These are phyloP conservation scores for Drosophila prolongata DNA, from an alignment of 2,888 invertebrate species.

Conservation along the genomic window DNA sequence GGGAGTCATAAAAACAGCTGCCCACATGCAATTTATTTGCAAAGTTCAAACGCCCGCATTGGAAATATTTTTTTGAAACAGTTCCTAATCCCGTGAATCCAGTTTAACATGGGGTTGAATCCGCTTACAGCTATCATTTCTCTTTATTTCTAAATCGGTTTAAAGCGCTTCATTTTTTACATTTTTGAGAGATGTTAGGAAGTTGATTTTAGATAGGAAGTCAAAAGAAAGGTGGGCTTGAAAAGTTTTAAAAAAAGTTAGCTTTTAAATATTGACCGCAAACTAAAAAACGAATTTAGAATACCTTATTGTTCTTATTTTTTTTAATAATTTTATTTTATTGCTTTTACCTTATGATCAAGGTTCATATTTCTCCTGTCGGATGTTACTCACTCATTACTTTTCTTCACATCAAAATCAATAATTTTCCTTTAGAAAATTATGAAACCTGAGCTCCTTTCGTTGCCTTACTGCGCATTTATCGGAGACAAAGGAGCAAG, in stretches of 20 bases:
- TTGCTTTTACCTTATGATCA: not conserved
- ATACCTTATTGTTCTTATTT: not conserved
- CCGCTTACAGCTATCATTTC: constrained; percentile 66
- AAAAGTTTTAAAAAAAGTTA: not conserved
- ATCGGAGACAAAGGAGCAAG: constrained; percentile 41
- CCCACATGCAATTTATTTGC: constrained; percentile 59
- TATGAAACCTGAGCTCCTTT: constrained; percentile 45
- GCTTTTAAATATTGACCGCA: no score
- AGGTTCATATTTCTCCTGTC: constrained; percentile 22
- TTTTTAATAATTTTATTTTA: not conserved
- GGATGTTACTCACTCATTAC: constrained; percentile 14
- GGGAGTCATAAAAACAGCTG: constrained; percentile 77
- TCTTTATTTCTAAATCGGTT: constrained; percentile 46
- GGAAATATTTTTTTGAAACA: constrained; percentile 1
- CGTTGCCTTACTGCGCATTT: constrained; percentile 35
- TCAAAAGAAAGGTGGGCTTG: not conserved
- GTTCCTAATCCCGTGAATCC: constrained; percentile 42
- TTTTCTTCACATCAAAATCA: constrained; percentile 16
- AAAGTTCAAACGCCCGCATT: constrained; percentile 62
- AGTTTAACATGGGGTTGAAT: constrained; percentile 45
- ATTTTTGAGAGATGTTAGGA: constrained; percentile 4
- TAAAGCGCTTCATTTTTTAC: constrained; percentile 24
- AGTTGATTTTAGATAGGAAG: not conserved
- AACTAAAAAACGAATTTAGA: no score
- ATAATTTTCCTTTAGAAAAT: constrained; percentile 38